phyloP scores from a whole-genome alignment of 2,888 invertebrate genomes.

The Orthonychiurus folsomi region DNA sequence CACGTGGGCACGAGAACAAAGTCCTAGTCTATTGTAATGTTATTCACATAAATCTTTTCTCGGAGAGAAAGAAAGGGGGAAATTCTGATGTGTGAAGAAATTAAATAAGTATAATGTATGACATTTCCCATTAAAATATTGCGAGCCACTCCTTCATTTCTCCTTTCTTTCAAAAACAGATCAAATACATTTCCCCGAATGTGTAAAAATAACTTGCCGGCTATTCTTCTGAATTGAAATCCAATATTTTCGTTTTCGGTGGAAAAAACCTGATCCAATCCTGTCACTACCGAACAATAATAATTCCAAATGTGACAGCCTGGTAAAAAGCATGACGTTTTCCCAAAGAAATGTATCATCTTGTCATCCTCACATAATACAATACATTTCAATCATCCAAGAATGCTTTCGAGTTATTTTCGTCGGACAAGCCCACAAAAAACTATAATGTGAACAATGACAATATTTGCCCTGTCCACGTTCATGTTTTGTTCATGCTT shows the following conservation, averaged over 20 bases:
- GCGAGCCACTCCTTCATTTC: neutral
- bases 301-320: neutral
- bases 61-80: constrained; percentile 35
- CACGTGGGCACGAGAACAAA: no score
- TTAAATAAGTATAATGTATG: constrained; percentile 39
- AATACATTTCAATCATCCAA: neutral
- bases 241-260: no score
- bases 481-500: no score
- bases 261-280: no score
- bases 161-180: neutral
- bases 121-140: constrained; percentile 20
- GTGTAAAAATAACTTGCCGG: no score
- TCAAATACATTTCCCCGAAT: neutral
- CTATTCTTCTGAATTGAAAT: no score
- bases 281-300: no score
- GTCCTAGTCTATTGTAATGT: constrained; percentile 20
- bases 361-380: neutral
- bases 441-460: no score
- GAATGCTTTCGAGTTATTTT: neutral
- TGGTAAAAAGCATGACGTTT: neutral
- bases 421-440: no score
- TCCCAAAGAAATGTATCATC: neutral
- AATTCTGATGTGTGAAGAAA: constrained; percentile 1
- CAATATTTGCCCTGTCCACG: no score
- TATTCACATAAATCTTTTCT: constrained; percentile 40